phyloP scores from a whole-genome alignment of 2,888 invertebrate species.

The Rhabditophanes sp. region DNA sequence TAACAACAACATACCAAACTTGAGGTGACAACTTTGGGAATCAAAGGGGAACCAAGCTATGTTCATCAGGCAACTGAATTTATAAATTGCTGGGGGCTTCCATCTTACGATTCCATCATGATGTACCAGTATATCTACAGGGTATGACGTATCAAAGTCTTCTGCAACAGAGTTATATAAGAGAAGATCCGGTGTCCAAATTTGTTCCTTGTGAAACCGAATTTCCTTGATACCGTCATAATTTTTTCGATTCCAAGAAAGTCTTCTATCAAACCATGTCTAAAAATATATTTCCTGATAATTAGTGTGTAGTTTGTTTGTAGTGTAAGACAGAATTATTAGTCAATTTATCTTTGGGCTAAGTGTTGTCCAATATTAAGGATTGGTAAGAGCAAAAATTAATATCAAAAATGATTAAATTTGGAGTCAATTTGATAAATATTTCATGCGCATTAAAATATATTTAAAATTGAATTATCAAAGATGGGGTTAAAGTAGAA shows the following conservation, averaged over 20 bases:
- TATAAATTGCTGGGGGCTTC: slow-evolving; percentile 60
- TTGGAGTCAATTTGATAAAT: too few relatives aligned
- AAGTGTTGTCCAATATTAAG: too few relatives aligned
- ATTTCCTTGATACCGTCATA: slow-evolving; percentile 23
- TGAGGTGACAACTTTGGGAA: slow-evolving; percentile 55
- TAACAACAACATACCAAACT: slow-evolving; percentile 36
- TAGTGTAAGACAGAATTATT: too few relatives aligned
- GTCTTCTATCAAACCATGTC: slow-evolving; percentile 23
- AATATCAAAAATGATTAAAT: too few relatives aligned
- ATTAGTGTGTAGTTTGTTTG: too few relatives aligned
- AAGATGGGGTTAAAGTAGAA: too few relatives aligned
- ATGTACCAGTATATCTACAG: slow-evolving; percentile 86
- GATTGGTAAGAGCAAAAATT: too few relatives aligned
- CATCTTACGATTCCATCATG: slow-evolving; percentile 84
- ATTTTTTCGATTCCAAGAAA: slow-evolving; percentile 20
- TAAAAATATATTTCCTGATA: too few relatives aligned
- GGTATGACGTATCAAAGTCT: slow-evolving; percentile 92
- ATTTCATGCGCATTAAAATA: too few relatives aligned
- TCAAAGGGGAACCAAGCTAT: slow-evolving; percentile 99
- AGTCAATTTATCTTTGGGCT: too few relatives aligned
- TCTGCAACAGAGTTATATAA: slow-evolving; percentile 65
- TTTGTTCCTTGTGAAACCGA: slow-evolving; percentile 17
- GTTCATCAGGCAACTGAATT: slow-evolving; percentile 68
- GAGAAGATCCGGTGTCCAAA: slow-evolving; percentile 32
- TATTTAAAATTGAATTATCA: too few relatives aligned